Evolutionary conservation across 2,113 vertebrate genomes (phyloP).

Genomic region (Camelus bactrianus): DNA sequence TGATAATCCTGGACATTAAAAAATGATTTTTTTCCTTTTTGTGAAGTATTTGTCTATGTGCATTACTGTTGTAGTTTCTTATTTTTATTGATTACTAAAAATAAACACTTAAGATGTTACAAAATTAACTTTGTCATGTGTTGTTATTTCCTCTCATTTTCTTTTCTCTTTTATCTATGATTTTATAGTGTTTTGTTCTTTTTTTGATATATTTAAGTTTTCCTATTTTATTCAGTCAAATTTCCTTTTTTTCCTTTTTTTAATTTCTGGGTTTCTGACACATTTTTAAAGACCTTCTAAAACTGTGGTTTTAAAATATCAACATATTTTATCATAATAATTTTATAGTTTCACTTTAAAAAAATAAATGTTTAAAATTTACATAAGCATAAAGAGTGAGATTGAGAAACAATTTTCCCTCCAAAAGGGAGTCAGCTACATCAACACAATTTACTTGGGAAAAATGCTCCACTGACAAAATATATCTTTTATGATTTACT

Average conservation of each 20-base stretch:
- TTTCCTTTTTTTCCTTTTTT: neutral
- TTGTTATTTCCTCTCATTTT: neutral
- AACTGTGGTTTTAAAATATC: conserved; percentile 1
- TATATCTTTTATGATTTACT: neutral
- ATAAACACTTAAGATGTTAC: neutral
- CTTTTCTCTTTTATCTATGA: conserved; percentile 7
- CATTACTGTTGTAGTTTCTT: neutral
- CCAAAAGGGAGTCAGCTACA: neutral
- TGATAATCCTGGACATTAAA: neutral
- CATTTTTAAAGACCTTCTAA: neutral
- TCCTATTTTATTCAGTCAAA: neutral
- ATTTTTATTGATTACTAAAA: conserved; percentile 49
- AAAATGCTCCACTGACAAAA: neutral
- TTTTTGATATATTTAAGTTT: neutral
- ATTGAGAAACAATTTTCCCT: neutral
- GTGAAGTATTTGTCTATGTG: neutral
- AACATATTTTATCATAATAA: neutral
- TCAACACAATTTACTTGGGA: neutral
- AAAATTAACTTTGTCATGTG: neutral
- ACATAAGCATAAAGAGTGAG: neutral
- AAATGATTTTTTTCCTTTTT: neutral
- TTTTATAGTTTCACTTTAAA: neutral
- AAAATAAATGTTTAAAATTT: conserved; percentile 36
- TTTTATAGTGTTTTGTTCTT: neutral
- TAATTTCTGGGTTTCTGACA: neutral